Evolutionary conservation across 2,113 vertebrate species (phyloP), one percentile per base, ranked within the genome.

Genomic region (Xerus inauris): DNA sequence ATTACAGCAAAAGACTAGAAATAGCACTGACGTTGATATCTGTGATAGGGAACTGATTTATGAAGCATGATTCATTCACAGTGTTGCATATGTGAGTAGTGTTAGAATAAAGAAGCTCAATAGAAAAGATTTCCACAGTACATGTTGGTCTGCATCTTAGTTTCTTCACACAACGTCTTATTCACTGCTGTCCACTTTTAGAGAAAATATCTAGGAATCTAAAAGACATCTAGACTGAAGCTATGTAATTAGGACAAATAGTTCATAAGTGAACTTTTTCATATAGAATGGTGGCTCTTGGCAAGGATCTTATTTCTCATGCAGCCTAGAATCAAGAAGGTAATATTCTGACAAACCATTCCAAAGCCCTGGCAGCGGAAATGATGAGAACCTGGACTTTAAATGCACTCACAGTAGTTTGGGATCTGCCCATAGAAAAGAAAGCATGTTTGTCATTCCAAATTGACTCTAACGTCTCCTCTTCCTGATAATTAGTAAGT

Each of bases 251-350:
- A n/a, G 82, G 54, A 65, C 95, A 92, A 35, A 84, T 91, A 85
- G 62, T 95, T 95, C 67, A 73, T 26, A 35, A 51, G 42, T 79
- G 71, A 67, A 71, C 86, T 89, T 91, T 95, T 95, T 96, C 96
- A 77, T 54, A 35, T 20, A 81, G 57, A 71, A 93, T 42, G 17
- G 72, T 32, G 69, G 82, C 62, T 93, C 42, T 62, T 30, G 45
- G 40, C 45, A 80, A 81, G 67, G 89, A 96, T 96, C 79, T 40
- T 62, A 57, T 91, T 95, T 96, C 96, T 91, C n/a, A 38, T 4
- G 45, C n/a, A 95, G 54, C 76, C 59, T 67, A 79, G 76, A 71
- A 89, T 51, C 32, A 47, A 92, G 49, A 32, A 35, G 4, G 26
- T 42, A 85, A 89, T 73, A 67, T 86, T 73, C 40, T 77, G 65